Evolutionary conservation across 2,888 invertebrate species (phyloP).

Genomic region (Dolichomitus sp.): DNA sequence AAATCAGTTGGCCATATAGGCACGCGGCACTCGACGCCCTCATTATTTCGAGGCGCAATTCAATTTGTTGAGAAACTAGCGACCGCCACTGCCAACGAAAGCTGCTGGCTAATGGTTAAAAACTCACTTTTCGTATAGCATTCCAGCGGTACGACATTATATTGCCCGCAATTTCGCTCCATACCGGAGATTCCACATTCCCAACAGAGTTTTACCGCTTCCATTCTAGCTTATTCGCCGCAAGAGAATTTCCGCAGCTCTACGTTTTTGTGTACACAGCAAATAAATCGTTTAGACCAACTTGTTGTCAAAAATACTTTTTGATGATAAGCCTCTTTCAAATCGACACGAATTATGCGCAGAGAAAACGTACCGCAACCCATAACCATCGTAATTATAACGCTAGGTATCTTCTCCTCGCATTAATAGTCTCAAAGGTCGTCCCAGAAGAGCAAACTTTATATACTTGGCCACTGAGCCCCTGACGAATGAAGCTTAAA

Average conservation of each 20-base stretch:
- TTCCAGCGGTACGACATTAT: conserved; percentile 10
- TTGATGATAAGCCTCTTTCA: background rate
- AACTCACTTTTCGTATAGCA: conserved; percentile 47
- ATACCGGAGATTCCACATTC: conserved; percentile 29
- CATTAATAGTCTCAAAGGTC: too few species aligned
- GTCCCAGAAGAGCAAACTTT: too few species aligned
- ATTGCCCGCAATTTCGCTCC: conserved; percentile 34
- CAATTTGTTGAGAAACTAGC: conserved; percentile 61
- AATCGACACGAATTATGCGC: too few species aligned
- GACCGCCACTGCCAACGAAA: conserved; percentile 53
- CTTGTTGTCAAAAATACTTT: background rate
- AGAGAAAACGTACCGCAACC: too few species aligned
- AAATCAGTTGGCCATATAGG: conserved; percentile 57
- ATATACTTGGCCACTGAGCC: too few species aligned
- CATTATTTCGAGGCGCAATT: conserved; percentile 60
- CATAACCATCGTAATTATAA: too few species aligned
- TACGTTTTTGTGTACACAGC: background rate
- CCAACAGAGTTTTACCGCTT: conserved; percentile 28
- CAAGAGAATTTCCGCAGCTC: conserved; percentile 28
- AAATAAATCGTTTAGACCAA: background rate
- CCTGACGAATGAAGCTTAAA: too few species aligned
- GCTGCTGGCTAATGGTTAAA: conserved; percentile 56
- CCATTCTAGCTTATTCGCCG: background rate
- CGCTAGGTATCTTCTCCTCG: too few species aligned
- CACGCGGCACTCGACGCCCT: conserved; percentile 27